A percentile compares a stretch with the other conserved stretches of the same genome.
Evolutionary conservation across 1,140 invertebrate species (phyloP).

Genomic region (Calephelis nemesis): DNA sequence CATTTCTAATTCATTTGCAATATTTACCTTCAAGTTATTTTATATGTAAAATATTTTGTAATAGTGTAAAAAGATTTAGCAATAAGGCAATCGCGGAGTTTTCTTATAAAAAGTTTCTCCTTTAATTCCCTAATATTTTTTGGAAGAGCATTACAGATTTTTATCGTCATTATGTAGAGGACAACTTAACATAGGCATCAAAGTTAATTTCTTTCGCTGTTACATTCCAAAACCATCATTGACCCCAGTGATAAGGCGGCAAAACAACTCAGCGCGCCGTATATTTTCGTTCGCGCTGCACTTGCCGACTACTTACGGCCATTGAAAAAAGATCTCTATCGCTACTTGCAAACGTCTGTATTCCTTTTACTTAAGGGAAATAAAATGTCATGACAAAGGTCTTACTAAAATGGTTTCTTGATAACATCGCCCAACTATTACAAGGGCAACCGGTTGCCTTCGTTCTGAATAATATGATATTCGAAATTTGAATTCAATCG

Average conservation of each 20-base stretch:
- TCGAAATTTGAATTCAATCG: conserved; percentile 69
- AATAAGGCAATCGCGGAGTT: too few species aligned
- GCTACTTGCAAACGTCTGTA: conserved; percentile 41
- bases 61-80: too few species aligned
- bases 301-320: conserved; percentile 70
- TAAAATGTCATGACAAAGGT: conserved; percentile 46
- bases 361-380: conserved; percentile 34
- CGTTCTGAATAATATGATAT: conserved; percentile 71
- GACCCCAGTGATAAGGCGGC: conserved; percentile 73
- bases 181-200: background rate
- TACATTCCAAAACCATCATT: conserved; percentile 44
- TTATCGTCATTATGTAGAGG: background rate
- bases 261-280: conserved; percentile 74
- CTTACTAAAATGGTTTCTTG: conserved; percentile 49
- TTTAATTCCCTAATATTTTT: too few species aligned
- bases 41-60: too few species aligned
- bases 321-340: conserved; percentile 49
- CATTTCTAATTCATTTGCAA: too few species aligned
- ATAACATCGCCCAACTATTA: conserved; percentile 78
- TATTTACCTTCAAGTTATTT: too few species aligned
- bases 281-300: conserved; percentile 78
- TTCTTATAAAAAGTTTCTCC: too few species aligned
- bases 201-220: background rate
- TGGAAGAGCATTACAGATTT: too few species aligned
- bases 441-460: conserved; percentile 74